Evolutionary conservation across 2,797 vertebrate species (phyloP), one percentile per base, ranked within the genome.

Genomic region (Gambelia wislizenii): DNA sequence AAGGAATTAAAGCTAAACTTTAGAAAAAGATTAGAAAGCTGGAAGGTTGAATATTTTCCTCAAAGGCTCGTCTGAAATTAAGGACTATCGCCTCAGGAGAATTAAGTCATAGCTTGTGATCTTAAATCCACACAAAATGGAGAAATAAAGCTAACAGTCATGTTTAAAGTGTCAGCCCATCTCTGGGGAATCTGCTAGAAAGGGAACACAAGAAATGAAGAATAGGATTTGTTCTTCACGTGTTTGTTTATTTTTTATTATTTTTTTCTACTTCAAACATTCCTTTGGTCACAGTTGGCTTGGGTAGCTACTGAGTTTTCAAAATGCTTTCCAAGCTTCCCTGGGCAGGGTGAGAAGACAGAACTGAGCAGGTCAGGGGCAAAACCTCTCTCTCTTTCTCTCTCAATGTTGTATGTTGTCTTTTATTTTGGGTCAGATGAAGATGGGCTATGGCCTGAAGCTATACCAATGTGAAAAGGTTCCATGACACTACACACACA

Each of bases 1-100:
- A 90, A 91, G 36, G 64, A 88, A 88, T 92, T 87, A 77, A 91
- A 89, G 6, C 77, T 91, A 89, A 91, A 92, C 61, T 93, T 92
- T 39, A 36, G 77, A 92, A 92, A n/a, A 89, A 93, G 25, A 80
- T 85, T 91, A 87, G 44, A 81, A 78, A 91, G 61, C n/a, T 89
- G 4, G 52, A 87, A 85, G 87, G 80, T 70, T 67, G 49, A 36
- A 10, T 72, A 42, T 85, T 91, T 94, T 91, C 78, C 83, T 80
- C 14, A 59, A 75, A 90, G 77, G 54, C 61, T 81, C 2, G 14
- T 69, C 80, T 85, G 88, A 91, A 93, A 88, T 91, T 86, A 9
- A 87, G 81, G 1, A 70, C n/a, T 87, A 20, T 67, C 6, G 84
- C 27, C 87, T 72, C 44, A 42, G 79, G 85, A 92, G 84, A 91